These are phyloP conservation scores for Lerista edwardsae DNA, from an alignment of 2,797 vertebrate species.

Conservation along the genomic window DNA sequence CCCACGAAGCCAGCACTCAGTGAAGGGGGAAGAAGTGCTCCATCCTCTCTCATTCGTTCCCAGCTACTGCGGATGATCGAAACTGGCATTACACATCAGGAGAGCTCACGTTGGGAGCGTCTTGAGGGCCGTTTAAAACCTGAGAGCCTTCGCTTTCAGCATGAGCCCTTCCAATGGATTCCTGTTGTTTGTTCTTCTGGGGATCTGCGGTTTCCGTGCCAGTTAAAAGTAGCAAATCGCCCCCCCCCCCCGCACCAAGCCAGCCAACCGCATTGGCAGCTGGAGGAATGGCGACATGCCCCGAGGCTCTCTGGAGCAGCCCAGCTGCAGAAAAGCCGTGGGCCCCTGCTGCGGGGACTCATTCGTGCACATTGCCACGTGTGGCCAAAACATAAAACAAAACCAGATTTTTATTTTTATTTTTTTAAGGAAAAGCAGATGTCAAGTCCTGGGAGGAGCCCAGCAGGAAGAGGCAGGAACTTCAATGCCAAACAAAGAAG, in stretches of 20 bases:
- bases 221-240: not conserved
- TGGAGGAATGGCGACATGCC: not conserved
- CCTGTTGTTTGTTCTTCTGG: not conserved
- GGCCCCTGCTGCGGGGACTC: not conserved
- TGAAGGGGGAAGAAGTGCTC: not conserved
- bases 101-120: not conserved
- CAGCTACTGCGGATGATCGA: not conserved
- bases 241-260: not conserved
- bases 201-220: conserved; percentile 11
- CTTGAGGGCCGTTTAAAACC: not conserved
- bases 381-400: not conserved
- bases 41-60: not conserved
- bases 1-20: not conserved
- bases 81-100: not conserved
- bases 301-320: accelerated
- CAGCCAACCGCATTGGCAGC: not conserved
- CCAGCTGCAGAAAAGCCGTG: conserved; percentile 22
- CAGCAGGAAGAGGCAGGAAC: not conserved
- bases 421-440: conserved; percentile 18
- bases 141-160: not conserved
- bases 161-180: conserved; percentile 30
- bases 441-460: not conserved
- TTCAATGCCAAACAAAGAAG: not conserved
- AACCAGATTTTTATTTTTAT: too few relatives aligned
- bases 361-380: not conserved